Conservation (phyloP, 2,797 vertebrate genomes). For the Mycteria americana region DNA sequence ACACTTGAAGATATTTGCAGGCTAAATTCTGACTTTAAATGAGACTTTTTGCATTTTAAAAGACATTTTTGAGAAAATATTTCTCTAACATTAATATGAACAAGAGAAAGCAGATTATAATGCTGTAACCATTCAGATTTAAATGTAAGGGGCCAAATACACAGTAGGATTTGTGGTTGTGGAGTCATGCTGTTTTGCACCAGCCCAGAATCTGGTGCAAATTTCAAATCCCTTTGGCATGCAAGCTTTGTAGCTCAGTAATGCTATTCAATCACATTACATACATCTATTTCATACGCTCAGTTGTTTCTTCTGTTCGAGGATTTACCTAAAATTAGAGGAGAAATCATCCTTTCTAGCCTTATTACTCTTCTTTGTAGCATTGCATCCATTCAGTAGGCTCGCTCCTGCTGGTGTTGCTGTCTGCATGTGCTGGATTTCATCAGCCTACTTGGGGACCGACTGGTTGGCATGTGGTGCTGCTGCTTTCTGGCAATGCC, state of each 20-base stretch:
- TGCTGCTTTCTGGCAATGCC: slow-evolving; percentile 37
- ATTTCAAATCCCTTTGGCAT: neutral
- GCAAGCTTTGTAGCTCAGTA: neutral
- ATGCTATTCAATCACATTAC: neutral
- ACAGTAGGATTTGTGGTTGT: neutral
- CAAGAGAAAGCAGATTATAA: neutral
- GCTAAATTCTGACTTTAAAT: neutral
- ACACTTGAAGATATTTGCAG: neutral
- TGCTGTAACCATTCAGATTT: neutral
- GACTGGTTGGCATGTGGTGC: neutral
- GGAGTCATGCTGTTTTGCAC: neutral
- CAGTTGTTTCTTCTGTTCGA: neutral
- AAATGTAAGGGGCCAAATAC: neutral
- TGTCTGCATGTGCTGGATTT: neutral
- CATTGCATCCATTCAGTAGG: accelerated
- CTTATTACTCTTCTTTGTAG: neutral
- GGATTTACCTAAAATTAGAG: neutral
- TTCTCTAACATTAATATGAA: neutral
- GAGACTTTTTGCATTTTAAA: neutral
- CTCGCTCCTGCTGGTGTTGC: accelerated
- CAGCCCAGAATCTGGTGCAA: neutral
- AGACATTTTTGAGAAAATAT: neutral
- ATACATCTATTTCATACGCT: neutral
- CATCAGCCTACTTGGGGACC: neutral
- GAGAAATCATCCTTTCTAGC: neutral